Evolutionary conservation across 2,797 vertebrate species (phyloP), one percentile per base, ranked within the genome.

Genomic region (Crenichthys baileyi): DNA sequence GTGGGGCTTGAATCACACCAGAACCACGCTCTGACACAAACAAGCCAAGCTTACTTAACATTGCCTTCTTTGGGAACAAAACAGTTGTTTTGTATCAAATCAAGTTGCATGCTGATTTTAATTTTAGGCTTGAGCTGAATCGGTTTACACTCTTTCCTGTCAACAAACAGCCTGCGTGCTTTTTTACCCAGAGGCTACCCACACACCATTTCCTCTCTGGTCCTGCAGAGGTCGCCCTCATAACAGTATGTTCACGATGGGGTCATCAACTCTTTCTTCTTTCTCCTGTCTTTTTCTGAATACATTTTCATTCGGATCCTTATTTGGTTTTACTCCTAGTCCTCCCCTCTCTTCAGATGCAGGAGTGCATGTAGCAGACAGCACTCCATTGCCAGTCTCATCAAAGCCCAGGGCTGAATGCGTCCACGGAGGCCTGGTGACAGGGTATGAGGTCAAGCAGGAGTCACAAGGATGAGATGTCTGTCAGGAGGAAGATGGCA

Each of bases 221-320:
- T 84, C 89, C 90, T 85, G 85, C 79, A 89, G 92, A 79, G 83
- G 92, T 87, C 88, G 88, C 79, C 53, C 83, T 91, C 56, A 85
- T 75, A 87, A 82, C 81, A 83, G 78, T 76, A 13, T 70, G 82
- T 29, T 63, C 70, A 65, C 20, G 79, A 3, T 5, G 56, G 15
- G 46, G 48, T 22, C 2, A 31, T 46, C 55, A 46, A 20, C 68
- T 68, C 71, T 83, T 72, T 80, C 76, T 70, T 84, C 77, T 79
- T 78, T 70, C 36, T 79, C 67, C 29, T 44, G 55, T 58, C 39
- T 39, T 60, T 63, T 60, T 6, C 79, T 77, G 48, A 53, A 68
- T 13, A 46, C 20, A 58, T 26, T 70, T 72, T 41, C 55, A 55
- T 1, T 0, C 60, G 7, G 50, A 61, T 18, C 46, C 74, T 41